Conservation (phyloP, 64 coral and sea anemone species). For the Astreopora myriophthalma region DNA sequence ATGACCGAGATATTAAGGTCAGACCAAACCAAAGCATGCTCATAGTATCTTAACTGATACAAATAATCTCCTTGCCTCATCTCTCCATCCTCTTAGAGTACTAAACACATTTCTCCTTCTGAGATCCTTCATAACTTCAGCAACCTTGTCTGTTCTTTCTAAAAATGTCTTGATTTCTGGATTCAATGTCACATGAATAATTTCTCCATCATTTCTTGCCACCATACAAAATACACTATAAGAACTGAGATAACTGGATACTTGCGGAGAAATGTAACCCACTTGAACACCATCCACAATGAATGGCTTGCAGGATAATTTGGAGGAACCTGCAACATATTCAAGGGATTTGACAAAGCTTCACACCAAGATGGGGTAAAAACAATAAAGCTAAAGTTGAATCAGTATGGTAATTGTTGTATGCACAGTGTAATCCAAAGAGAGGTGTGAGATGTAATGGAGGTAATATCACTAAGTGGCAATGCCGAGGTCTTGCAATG, state of each 20-base stretch:
- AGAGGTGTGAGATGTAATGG: too few relatives aligned
- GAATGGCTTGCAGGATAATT: slow-evolving; percentile 63
- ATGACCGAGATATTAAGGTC: too few relatives aligned
- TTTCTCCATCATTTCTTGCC: slow-evolving; percentile 15
- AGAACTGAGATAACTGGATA: slow-evolving; percentile 27
- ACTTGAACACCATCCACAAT: slow-evolving; percentile 62
- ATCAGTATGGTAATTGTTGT: too few relatives aligned
- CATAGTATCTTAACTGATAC: not conserved
- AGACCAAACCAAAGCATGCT: too few relatives aligned
- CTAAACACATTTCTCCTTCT: slow-evolving; percentile 68
- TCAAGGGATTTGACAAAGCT: not conserved
- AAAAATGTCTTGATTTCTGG: slow-evolving; percentile 70
- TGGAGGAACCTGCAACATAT: slow-evolving; percentile 69
- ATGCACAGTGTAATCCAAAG: too few relatives aligned
- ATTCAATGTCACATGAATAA: slow-evolving; percentile 55
- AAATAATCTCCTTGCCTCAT: slow-evolving; percentile 63
- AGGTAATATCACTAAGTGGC: too few relatives aligned
- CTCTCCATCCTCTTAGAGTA: slow-evolving; percentile 81
- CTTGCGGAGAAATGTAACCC: slow-evolving; percentile 55
- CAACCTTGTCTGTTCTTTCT: slow-evolving; percentile 70
- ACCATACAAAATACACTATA: slow-evolving; percentile 66
- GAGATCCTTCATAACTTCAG: slow-evolving; percentile 80
- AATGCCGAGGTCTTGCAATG: too few relatives aligned
- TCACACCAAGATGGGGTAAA: not conserved
- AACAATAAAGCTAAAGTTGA: not conserved